Conservation (phyloP, 2,797 vertebrate species). For the Lagorchestes hirsutus region DNA sequence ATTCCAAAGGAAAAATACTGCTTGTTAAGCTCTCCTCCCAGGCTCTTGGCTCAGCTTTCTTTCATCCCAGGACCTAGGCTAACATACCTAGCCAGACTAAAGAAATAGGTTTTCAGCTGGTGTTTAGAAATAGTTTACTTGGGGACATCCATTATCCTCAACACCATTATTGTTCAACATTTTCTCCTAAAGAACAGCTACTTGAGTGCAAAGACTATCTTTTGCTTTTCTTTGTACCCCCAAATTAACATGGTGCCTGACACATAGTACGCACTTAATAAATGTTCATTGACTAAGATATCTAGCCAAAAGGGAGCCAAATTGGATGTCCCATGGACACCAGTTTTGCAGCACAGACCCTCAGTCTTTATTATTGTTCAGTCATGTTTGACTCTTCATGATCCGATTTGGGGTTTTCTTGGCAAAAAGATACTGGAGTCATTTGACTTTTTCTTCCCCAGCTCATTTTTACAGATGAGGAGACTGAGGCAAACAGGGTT, state of each 20-base stretch:
- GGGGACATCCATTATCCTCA: not conserved
- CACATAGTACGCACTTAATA: not conserved
- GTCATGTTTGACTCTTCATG: not conserved
- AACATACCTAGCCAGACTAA: not conserved
- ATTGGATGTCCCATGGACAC: not conserved
- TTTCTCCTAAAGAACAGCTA: not conserved
- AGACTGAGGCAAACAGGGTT: not conserved
- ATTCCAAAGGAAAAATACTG: constrained; percentile 10
- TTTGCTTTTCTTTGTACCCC: not conserved
- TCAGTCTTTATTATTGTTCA: not conserved
- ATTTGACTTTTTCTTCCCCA: not conserved
- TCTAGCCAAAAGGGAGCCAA: not conserved
- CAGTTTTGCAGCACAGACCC: not conserved
- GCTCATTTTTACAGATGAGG: not conserved
- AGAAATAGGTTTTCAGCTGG: not conserved
- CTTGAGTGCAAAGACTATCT: not conserved
- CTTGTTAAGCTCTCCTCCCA: not conserved
- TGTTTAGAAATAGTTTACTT: not conserved
- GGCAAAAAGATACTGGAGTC: not conserved
- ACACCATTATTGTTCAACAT: not conserved
- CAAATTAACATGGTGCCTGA: not conserved
- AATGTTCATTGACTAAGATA: not conserved
- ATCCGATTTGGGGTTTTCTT: not conserved
- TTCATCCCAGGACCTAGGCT: not conserved
- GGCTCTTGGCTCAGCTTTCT: constrained; percentile 16